Conservation (phyloP, 1,140 invertebrate genomes). For the Macrobrachium rosenbergii region DNA sequence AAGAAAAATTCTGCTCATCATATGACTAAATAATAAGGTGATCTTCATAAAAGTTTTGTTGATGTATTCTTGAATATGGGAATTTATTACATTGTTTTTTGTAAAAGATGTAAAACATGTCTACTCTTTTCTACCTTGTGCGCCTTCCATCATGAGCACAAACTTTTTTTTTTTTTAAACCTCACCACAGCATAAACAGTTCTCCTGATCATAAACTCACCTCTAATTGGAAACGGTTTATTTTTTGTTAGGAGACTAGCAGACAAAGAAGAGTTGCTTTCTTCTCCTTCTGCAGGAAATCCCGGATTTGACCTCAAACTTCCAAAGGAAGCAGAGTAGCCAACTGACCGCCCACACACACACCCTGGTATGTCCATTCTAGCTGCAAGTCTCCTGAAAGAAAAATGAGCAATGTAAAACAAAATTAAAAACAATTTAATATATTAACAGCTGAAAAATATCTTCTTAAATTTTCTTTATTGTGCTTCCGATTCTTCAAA, state of each 20-base stretch:
- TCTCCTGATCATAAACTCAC: conserved; percentile 23
- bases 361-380: conserved; percentile 43
- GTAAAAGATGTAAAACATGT: too few relatives aligned
- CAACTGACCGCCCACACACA: conserved; percentile 49
- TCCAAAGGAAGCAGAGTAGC: conserved; percentile 23
- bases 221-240: conserved; percentile 55
- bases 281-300: conserved; percentile 14
- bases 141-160: too few relatives aligned
- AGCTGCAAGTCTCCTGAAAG: conserved; percentile 35
- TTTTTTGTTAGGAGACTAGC: conserved; percentile 54
- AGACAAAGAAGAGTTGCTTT: conserved; percentile 39
- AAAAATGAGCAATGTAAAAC: neutral
- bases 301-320: conserved; percentile 17
- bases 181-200: neutral
- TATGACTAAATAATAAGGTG: too few relatives aligned
- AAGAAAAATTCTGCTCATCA: too few relatives aligned
- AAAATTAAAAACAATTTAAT: neutral
- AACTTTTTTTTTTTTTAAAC: neutral
- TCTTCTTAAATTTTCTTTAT: too few relatives aligned
- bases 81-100: too few relatives aligned
- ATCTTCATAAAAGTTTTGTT: too few relatives aligned
- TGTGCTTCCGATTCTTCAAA: too few relatives aligned
- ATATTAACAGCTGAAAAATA: too few relatives aligned
- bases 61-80: too few relatives aligned
- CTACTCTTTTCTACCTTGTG: too few relatives aligned